A percentile compares a stretch with the other conserved stretches of the same genome.
Evolutionary conservation across 1,140 invertebrate genomes (phyloP).

Genomic region (Asobara japonica): DNA sequence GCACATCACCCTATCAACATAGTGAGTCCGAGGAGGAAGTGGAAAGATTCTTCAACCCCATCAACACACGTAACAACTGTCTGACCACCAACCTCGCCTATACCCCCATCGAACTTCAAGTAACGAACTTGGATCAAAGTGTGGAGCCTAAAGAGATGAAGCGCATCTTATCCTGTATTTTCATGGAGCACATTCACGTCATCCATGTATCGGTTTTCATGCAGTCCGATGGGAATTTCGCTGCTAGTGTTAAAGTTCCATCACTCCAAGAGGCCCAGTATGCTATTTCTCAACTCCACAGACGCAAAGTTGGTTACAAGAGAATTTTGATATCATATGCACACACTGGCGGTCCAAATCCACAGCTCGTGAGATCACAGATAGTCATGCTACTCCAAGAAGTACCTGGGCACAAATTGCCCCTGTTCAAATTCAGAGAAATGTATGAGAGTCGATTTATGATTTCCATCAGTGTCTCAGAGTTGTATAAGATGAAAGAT

Average conservation of each 20-base stretch:
- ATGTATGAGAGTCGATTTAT: conserved; percentile 85
- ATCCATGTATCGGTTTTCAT: conserved; percentile 73
- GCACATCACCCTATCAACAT: conserved; percentile 55
- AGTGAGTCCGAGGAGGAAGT: conserved; percentile 15
- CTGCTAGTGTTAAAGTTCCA: conserved; percentile 74
- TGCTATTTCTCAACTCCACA: conserved; percentile 84
- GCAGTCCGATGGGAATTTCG: conserved; percentile 73
- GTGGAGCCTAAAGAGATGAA: conserved; percentile 78
- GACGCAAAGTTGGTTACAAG: conserved; percentile 84
- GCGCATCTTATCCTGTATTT: conserved; percentile 72
- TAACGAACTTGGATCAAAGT: conserved; percentile 81
- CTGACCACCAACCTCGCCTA: conserved; percentile 42
- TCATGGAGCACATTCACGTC: conserved; percentile 77
- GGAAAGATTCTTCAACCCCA: conserved; percentile 62
- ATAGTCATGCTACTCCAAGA: conserved; percentile 74
- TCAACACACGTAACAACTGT: conserved; percentile 52
- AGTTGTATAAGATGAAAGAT: conserved; percentile 83
- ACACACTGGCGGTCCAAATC: conserved; percentile 72
- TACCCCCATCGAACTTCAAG: conserved; percentile 73
- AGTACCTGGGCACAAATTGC: conserved; percentile 79
- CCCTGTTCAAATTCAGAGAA: conserved; percentile 87
- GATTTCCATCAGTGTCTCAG: conserved; percentile 80
- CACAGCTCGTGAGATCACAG: conserved; percentile 74
- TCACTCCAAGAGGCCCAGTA: conserved; percentile 78
- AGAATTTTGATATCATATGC: conserved; percentile 82